These are phyloP conservation scores for Hylomyscus alleni DNA, from an alignment of 2,797 vertebrate genomes.

Conservation along the genomic window DNA sequence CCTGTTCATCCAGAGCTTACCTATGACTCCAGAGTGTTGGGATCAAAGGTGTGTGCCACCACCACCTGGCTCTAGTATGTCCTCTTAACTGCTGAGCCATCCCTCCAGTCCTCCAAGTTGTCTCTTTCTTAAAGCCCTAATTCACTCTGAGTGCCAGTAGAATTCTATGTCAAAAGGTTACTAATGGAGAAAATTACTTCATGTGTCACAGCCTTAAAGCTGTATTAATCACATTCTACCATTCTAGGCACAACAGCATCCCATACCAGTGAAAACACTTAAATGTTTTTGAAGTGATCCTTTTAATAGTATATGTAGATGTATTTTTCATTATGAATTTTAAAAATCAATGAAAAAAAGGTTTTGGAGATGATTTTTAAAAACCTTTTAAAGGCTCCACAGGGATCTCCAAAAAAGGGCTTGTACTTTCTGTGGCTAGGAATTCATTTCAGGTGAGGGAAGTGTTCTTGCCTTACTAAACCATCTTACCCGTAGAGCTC, in stretches of 20 bases:
- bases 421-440: slow-evolving; percentile 12
- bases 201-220: neutral
- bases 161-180: neutral
- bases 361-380: slow-evolving; percentile 39
- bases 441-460: neutral
- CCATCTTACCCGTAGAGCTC: neutral
- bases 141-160: neutral
- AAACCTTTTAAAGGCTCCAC: neutral
- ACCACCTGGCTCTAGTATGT: neutral
- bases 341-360: slow-evolving; percentile 50
- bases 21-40: neutral
- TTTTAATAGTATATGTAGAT: slow-evolving; percentile 36
- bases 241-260: neutral
- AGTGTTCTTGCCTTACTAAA: neutral
- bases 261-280: neutral
- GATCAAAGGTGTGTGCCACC: neutral
- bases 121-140: neutral
- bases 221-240: neutral
- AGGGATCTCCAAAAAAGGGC: neutral
- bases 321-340: slow-evolving; percentile 41
- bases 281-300: neutral
- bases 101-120: no score
- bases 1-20: neutral
- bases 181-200: neutral
- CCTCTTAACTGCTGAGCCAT: neutral